Evolutionary conservation across 2,113 vertebrate genomes (phyloP).

Genomic region (Diphyllodes magnificus): DNA sequence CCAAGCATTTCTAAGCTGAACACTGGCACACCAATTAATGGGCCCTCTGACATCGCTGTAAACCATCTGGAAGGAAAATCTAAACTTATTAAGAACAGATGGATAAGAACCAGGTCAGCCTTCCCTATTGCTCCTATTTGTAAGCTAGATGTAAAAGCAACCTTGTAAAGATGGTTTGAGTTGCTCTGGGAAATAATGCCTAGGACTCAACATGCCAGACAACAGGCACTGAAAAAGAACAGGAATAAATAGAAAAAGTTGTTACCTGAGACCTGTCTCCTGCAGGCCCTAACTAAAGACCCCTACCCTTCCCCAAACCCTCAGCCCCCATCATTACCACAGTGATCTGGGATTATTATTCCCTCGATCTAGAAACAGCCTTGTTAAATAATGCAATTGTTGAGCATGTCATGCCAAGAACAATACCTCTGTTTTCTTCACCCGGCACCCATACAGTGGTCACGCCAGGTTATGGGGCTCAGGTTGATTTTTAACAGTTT

Average conservation of each 20-base stretch:
- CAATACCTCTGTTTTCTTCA: slow-evolving; percentile 12
- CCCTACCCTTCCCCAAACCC: not conserved
- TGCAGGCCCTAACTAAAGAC: not conserved
- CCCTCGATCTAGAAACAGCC: not conserved
- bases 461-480: not conserved
- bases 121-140: not conserved
- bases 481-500: slow-evolving; percentile 1
- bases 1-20: not conserved
- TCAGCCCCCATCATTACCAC: not conserved
- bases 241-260: not conserved
- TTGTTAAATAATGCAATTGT: not conserved
- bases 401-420: not conserved
- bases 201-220: not conserved
- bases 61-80: slow-evolving; percentile 12
- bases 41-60: not conserved
- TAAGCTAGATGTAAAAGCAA: not conserved
- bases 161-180: not conserved
- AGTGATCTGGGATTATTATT: not conserved
- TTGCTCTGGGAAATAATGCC: not conserved
- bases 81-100: slow-evolving; percentile 35
- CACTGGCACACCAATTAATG: not conserved
- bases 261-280: not conserved
- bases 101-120: not conserved
- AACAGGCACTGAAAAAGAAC: not conserved
- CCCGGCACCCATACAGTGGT: not conserved